These are phyloP conservation scores for Horisme vitalbata DNA, from an alignment of 2,888 invertebrate genomes.

Conservation along the genomic window DNA sequence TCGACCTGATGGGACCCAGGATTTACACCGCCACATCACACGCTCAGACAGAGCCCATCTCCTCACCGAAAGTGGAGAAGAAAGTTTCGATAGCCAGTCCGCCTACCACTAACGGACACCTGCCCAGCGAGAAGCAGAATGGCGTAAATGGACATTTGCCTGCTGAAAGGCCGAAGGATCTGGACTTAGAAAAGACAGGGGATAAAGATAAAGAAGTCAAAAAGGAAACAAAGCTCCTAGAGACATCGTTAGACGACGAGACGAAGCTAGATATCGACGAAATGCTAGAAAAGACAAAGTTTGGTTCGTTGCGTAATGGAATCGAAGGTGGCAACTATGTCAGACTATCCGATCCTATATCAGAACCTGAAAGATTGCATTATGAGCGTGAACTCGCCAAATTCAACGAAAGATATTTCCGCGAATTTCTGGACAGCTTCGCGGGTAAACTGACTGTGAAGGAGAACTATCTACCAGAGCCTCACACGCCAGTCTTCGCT, in stretches of 20 bases:
- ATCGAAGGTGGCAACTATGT: slow-evolving; percentile 69
- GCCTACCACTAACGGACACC: slow-evolving; percentile 44
- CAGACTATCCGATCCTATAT: slow-evolving; percentile 65
- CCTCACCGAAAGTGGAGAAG: slow-evolving; percentile 58
- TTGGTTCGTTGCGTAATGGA: slow-evolving; percentile 71
- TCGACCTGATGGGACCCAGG: slow-evolving; percentile 85
- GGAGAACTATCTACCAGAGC: slow-evolving; percentile 73
- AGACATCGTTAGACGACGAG: slow-evolving; percentile 32
- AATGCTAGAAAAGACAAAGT: slow-evolving; percentile 67
- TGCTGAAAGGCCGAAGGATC: slow-evolving; percentile 63
- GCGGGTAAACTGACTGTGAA: slow-evolving; percentile 63
- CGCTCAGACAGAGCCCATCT: slow-evolving; percentile 64
- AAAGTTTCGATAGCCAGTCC: slow-evolving; percentile 60
- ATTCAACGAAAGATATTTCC: slow-evolving; percentile 72
- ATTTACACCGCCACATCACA: slow-evolving; percentile 68
- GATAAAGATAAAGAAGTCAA: slow-evolving; percentile 47
- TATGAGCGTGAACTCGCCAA: slow-evolving; percentile 74
- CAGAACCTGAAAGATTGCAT: slow-evolving; percentile 62
- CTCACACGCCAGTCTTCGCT: slow-evolving; percentile 75
- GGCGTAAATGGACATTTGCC: slow-evolving; percentile 34
- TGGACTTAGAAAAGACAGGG: slow-evolving; percentile 55
- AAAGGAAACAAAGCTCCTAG: slow-evolving; percentile 44
- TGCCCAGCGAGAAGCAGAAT: slow-evolving; percentile 44
- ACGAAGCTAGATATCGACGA: slow-evolving; percentile 48
- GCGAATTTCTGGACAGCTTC: slow-evolving; percentile 66